Base-by-base conservation (phyloP, 1,140 invertebrate species). In the Drosophila nannoptera region DNA sequence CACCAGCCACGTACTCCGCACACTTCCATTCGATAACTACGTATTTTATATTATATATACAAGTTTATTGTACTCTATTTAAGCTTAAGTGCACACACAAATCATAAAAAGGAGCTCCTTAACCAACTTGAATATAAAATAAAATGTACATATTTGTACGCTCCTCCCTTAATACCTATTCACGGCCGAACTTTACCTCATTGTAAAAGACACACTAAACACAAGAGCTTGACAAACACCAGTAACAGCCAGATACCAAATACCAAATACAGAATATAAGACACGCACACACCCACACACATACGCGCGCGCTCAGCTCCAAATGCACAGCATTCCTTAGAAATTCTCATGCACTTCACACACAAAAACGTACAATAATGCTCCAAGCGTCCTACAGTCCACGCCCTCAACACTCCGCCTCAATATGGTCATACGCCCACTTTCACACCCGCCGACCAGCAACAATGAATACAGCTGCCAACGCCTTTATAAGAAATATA, bases 171-270 rank as follows among this genome's bases (percentile, higher is more conserved):
- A 31, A 55, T 66, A 74, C 77, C 77, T 86, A 35, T 35, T 80
- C 80, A 84, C 81, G 74, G 77, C 81, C 81, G 77, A 84, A 86
- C 81, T 84, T 84, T 84, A 84, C 81, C 81, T 84, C 81, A 84
- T 84, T 84, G 81, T 84, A 84, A 84, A 77, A 83, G 81, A 83
- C 65, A 78, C 61, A 63, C 63, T 63, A 59, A 67, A 62, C 50
- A 62, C 64, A 75, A 74, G 43, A 77, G 77, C 77, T 81, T 81
- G 66, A 82, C 76, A 78, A 77, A 74, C 59, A 61, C 54, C 33
- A 60, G 14, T 33, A 45, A 29, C 40, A 43, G 35, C 31, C 29
- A 52, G 22, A 58, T 36, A 53, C 32, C 55, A 64, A 36, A 45
- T 35, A 54, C 65, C 14, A 16, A 59, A 38, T 16, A 29, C 16